Evolutionary conservation across 2,113 vertebrate genomes (phyloP).

Genomic region (Chloropsis cyanopogon): DNA sequence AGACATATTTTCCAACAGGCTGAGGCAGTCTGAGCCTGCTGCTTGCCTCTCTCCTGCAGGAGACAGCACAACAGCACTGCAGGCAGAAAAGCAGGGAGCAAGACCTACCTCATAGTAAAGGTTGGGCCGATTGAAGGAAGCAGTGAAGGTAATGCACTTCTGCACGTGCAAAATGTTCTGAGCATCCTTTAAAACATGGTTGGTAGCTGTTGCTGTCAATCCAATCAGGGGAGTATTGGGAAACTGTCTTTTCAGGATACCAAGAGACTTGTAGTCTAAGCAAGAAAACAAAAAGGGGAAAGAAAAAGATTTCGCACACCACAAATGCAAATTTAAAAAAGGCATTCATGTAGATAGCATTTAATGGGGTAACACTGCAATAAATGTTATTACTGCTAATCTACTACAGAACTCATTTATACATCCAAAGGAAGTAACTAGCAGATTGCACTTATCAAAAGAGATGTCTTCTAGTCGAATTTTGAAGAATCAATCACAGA

Average conservation of each 20-base stretch:
- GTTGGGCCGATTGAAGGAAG: slow-evolving; percentile 93
- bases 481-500: background rate
- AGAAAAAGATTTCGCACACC: background rate
- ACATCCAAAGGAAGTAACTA: background rate
- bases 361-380: background rate
- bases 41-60: background rate
- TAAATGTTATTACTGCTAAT: background rate
- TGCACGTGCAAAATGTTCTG: slow-evolving; percentile 88
- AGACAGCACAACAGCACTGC: background rate
- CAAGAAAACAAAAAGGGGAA: background rate
- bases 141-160: slow-evolving; percentile 84
- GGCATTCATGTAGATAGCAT: background rate
- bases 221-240: slow-evolving; percentile 85
- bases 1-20: background rate
- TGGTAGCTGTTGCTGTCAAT: slow-evolving; percentile 93
- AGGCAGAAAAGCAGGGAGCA: background rate
- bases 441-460: background rate
- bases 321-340: background rate
- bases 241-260: slow-evolving; percentile 96
- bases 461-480: background rate
- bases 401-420: background rate
- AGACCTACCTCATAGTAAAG: slow-evolving; percentile 89
- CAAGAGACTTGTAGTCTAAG: slow-evolving; percentile 92
- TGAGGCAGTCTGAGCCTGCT: background rate
- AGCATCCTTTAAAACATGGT: slow-evolving; percentile 87